A percentile compares a stretch with the other conserved stretches of the same genome.
Evolutionary conservation across 2,888 invertebrate genomes (phyloP).

Genomic region (Rhorus exstirpatorius): DNA sequence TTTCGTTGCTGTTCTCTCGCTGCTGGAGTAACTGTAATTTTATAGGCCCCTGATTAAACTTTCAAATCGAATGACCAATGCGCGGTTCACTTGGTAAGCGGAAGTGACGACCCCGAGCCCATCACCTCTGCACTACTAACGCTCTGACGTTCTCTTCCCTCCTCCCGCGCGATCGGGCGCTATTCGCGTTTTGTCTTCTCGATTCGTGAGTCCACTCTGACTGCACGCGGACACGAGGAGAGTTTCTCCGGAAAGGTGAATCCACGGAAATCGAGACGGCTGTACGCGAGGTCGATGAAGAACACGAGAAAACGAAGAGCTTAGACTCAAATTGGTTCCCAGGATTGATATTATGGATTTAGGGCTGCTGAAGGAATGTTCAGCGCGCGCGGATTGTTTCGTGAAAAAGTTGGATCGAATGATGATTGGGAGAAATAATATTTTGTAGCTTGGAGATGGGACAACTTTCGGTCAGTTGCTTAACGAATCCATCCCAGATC

Average conservation of each 20-base stretch:
- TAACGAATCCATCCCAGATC: no score
- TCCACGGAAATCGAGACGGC: background rate
- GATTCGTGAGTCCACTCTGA: slow-evolving; percentile 31
- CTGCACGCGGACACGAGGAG: slow-evolving; percentile 9
- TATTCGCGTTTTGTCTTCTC: slow-evolving; percentile 54
- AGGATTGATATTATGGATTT: no score
- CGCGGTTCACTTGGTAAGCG: slow-evolving; percentile 84
- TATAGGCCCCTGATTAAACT: slow-evolving; percentile 86
- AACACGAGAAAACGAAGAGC: background rate
- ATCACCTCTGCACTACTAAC: slow-evolving; percentile 86
- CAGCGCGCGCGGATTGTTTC: no score
- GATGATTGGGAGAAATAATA: no score
- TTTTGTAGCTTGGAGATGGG: no score
- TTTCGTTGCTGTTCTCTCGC: slow-evolving; percentile 20
- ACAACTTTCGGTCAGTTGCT: no score
- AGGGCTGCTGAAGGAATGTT: no score
- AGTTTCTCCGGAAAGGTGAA: background rate
- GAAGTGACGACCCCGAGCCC: slow-evolving; percentile 85
- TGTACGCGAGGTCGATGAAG: no score
- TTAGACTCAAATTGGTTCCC: no score
- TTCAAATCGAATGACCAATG: slow-evolving; percentile 85
- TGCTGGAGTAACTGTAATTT: slow-evolving; percentile 80
- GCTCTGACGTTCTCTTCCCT: slow-evolving; percentile 77
- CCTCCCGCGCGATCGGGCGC: slow-evolving; percentile 65
- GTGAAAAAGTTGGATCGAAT: no score